Conservation (phyloP, 2,797 vertebrate genomes). For the Enteromius argenteus region DNA sequence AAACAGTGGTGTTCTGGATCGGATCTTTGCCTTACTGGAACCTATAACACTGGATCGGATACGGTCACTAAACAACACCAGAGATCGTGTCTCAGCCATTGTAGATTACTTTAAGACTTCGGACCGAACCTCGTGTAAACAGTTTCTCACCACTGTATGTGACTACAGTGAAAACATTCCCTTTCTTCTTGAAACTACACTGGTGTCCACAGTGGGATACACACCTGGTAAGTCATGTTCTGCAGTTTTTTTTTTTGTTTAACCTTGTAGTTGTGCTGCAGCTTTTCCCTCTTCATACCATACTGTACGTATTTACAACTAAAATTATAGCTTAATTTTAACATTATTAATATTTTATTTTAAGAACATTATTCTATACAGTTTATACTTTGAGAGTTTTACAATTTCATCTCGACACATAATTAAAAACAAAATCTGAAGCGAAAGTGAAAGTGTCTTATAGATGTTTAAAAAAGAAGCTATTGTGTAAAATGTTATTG, state of each 20-base stretch:
- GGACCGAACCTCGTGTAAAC: constrained; percentile 67
- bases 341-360: background rate
- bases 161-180: constrained; percentile 81
- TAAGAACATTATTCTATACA: background rate
- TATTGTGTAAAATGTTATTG: background rate
- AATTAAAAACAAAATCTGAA: constrained; percentile 4
- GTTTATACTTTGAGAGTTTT: background rate
- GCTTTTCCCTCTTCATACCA: background rate
- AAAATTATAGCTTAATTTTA: background rate
- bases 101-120: constrained; percentile 72
- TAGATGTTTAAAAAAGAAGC: background rate
- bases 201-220: constrained; percentile 79
- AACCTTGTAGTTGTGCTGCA: background rate
- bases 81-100: constrained; percentile 59
- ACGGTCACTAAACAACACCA: background rate
- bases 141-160: constrained; percentile 79
- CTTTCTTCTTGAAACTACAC: constrained; percentile 80
- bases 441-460: constrained; percentile 59
- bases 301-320: background rate
- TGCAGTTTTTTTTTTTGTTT: background rate
- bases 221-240: constrained; percentile 45
- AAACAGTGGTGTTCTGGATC: constrained; percentile 59
- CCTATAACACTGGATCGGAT: background rate
- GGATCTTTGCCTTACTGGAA: constrained; percentile 70
- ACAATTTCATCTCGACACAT: background rate